phyloP scores from a whole-genome alignment of 2,888 invertebrate species.

The Aricia artaxerxes region DNA sequence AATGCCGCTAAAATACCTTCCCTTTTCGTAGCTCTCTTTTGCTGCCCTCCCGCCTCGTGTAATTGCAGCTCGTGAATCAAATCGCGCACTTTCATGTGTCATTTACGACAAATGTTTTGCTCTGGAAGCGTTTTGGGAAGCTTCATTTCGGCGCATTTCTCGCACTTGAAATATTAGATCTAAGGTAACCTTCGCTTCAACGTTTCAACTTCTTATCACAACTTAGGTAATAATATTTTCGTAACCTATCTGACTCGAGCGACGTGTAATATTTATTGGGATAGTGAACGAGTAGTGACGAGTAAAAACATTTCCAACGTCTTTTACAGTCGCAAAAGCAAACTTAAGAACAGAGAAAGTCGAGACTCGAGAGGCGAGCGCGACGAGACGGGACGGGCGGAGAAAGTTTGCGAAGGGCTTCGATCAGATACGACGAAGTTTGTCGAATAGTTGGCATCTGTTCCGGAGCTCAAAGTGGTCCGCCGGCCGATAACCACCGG shows the following conservation, averaged over 20 bases:
- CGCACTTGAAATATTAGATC: neutral
- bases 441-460: neutral
- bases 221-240: neutral
- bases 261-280: neutral
- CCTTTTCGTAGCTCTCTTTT: neutral
- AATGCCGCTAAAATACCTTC: neutral
- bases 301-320: neutral
- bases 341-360: neutral
- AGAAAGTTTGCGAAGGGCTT: neutral
- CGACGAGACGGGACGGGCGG: neutral
- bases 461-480: neutral
- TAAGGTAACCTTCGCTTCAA: neutral
- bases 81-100: neutral
- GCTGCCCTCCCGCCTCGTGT: neutral
- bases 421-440: neutral
- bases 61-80: conserved; percentile 18
- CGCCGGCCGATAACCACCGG: neutral
- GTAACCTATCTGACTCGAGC: neutral
- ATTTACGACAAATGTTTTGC: neutral
- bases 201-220: neutral
- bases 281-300: no score
- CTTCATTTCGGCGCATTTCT: neutral
- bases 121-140: neutral
- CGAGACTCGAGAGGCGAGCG: neutral
- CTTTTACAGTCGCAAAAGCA: neutral